Base-by-base conservation (phyloP, 2,888 invertebrate species). In the Aporophyla lueneburgensis region DNA sequence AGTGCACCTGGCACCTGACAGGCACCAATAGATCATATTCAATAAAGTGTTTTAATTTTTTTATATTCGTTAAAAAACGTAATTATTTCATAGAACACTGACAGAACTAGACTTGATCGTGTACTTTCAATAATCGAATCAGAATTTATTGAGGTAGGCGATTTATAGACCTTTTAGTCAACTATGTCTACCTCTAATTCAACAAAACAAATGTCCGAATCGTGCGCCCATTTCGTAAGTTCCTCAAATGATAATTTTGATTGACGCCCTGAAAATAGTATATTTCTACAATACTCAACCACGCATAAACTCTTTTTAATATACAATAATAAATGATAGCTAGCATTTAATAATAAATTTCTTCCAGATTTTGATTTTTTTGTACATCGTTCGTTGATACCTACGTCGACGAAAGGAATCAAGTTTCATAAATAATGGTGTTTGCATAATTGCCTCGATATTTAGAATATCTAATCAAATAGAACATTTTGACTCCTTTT, bases 171-270 rank as follows among this genome's bases (percentile, higher is more conserved):
- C 19, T 5, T 49, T 74, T 78, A 79, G 66, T 77, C 40, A 91
- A 90, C 89, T 89, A 89, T 40, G 90, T 89, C 85, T 80, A 46
- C 67, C 87, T 76, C 86, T 88, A 89, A 93, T 92, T 94, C 93
- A 95, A 96, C 96, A 96, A 96, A 96, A 96, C 96, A 96, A 97
- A 96, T 96, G 96, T 96, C 96, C 94, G 96, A 96, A 95, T 95
- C 94, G 95, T 96, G 94, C 95, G 95, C 95, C 96, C 96, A 96
- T 96, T 96, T 96, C 96, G 95, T 96, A 96, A 96, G 95, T 95
- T 96, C 95, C 94, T 94, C 93, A 93, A 94, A 94, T 93, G 94
- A 94, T 94, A 93, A 93, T 93, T 94, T 93, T 91, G 93, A 95
- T 93, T 93, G 92, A 95, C 94, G 94, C 94, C 93, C 93, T 91